Percentiles rank a stretch among this genome's conserved stretches.
These are phyloP conservation scores for Cirrhinus molitorella DNA, from an alignment of 2,797 vertebrate genomes.

Conservation along the genomic window DNA sequence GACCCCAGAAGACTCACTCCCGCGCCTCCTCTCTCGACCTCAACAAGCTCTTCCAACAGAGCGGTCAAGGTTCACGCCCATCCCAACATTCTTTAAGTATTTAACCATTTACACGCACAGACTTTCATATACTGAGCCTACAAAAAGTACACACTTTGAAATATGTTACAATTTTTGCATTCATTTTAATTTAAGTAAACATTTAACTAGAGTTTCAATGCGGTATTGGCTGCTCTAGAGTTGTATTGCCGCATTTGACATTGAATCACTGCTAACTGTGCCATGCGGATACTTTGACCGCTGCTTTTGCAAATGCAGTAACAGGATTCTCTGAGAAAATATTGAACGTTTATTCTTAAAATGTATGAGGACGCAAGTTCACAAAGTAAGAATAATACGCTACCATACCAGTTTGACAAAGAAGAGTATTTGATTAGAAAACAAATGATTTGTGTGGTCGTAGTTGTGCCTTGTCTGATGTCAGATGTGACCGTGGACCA, in stretches of 20 bases:
- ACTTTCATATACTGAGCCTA: not conserved
- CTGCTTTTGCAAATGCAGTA: not conserved
- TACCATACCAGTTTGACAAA: not conserved
- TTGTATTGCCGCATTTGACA: not conserved
- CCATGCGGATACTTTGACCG: not conserved
- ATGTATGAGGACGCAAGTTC: not conserved
- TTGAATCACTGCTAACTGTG: not conserved
- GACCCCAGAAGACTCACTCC: constrained; percentile 95
- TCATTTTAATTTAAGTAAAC: not conserved
- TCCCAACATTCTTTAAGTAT: not conserved
- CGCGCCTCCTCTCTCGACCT: constrained; percentile 97
- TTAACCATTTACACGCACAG: not conserved
- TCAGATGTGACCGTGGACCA: no score
- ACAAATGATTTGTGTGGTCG: not conserved
- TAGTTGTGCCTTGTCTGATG: not conserved
- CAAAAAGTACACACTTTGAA: not conserved
- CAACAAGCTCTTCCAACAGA: constrained; percentile 95
- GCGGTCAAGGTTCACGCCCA: constrained; percentile 78
- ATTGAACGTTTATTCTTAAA: constrained; percentile 7
- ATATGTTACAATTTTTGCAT: not conserved
- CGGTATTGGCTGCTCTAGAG: not conserved
- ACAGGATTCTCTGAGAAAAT: not conserved
- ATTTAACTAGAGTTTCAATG: not conserved
- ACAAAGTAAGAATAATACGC: not conserved
- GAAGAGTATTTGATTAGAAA: not conserved